These are phyloP conservation scores for Pollimyrus isidori DNA, from an alignment of 2,113 vertebrate genomes.

Conservation along the genomic window DNA sequence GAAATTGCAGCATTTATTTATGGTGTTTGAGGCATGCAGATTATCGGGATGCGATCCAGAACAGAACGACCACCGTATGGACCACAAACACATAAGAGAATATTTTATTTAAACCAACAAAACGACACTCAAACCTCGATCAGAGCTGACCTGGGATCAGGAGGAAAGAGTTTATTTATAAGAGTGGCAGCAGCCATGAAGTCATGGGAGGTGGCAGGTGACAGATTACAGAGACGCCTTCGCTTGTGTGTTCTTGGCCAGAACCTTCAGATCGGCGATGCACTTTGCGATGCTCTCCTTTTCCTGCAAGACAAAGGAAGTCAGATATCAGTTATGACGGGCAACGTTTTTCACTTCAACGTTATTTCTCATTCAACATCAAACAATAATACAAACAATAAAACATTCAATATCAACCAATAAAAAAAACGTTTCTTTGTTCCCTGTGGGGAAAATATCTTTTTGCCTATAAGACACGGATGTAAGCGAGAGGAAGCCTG, in stretches of 20 bases:
- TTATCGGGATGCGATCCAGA: neutral
- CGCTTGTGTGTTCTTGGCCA: conserved; percentile 68
- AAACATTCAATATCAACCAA: too few relatives aligned
- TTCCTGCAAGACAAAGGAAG: conserved; percentile 65
- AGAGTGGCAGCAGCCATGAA: neutral
- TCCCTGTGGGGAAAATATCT: too few relatives aligned
- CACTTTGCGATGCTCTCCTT: conserved; percentile 91
- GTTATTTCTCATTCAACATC: neutral
- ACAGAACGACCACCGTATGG: neutral
- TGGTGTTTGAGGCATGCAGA: neutral
- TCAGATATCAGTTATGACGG: neutral
- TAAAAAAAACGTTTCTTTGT: too few relatives aligned
- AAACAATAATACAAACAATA: neutral
- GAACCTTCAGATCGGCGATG: conserved; percentile 78
- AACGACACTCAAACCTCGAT: conserved; percentile 7
- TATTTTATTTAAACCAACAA: conserved; percentile 19
- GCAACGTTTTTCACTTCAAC: neutral
- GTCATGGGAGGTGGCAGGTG: neutral
- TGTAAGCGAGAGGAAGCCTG: too few relatives aligned
- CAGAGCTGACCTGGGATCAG: neutral
- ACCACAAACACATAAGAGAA: neutral
- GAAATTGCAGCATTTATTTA: neutral
- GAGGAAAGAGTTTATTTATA: conserved; percentile 1
- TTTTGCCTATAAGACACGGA: too few relatives aligned
- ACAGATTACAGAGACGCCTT: conserved; percentile 38